These are phyloP conservation scores for Myotis lucifugus DNA, from an alignment of 2,113 vertebrate species.

Conservation along the genomic window DNA sequence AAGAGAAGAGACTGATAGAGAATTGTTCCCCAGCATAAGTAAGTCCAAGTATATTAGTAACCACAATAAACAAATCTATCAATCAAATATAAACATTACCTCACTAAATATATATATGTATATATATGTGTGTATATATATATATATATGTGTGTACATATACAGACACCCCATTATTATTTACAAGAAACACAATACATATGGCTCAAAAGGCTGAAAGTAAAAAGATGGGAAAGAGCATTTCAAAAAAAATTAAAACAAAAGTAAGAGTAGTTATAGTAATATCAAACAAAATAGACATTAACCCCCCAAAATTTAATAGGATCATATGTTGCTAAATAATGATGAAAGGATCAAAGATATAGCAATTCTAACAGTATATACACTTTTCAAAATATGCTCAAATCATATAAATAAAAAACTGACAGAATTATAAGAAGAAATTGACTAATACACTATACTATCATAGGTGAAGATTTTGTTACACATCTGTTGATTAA, in stretches of 20 bases:
- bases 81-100: not conserved
- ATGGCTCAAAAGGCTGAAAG: not conserved
- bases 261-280: not conserved
- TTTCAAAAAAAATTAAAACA: slow-evolving; percentile 7
- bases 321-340: not conserved
- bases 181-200: not conserved
- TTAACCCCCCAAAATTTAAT: not conserved
- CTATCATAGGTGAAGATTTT: not conserved
- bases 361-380: not conserved
- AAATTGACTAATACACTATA: not conserved
- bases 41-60: slow-evolving; percentile 9
- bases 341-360: not conserved
- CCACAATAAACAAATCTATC: not conserved
- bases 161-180: not conserved
- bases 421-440: not conserved
- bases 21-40: not conserved
- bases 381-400: not conserved
- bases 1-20: not conserved
- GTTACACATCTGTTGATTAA: not conserved
- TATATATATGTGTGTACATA: no score
- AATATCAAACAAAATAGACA: slow-evolving; percentile 18
- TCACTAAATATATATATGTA: not conserved
- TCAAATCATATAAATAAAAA: not conserved
- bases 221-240: slow-evolving; percentile 10
- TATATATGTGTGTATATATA: no score